Conservation (phyloP, 2,797 vertebrate species). For the Huso huso region DNA sequence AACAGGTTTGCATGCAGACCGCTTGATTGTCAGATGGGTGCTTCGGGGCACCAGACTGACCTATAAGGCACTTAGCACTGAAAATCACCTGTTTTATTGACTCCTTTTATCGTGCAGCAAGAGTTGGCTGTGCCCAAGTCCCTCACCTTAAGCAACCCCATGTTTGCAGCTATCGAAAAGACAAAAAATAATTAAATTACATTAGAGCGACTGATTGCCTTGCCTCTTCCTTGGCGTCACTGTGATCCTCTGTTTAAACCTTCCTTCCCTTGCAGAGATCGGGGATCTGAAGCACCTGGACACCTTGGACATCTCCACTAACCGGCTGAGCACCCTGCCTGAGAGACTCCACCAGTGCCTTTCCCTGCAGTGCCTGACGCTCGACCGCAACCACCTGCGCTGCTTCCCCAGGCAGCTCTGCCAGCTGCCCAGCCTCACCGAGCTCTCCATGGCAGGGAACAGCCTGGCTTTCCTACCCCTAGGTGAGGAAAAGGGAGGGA, state of each 20-base stretch:
- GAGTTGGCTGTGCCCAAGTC: too few relatives aligned
- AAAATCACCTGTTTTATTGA: too few relatives aligned
- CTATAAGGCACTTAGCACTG: too few relatives aligned
- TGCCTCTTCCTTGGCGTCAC: background rate
- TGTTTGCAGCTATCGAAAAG: too few relatives aligned
- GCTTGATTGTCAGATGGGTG: too few relatives aligned
- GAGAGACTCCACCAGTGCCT: constrained; percentile 81
- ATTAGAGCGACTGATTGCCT: background rate
- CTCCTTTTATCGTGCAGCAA: too few relatives aligned
- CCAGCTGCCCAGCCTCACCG: constrained; percentile 85
- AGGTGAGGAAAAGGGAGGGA: constrained; percentile 59
- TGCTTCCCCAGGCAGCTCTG: constrained; percentile 85
- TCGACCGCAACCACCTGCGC: constrained; percentile 80
- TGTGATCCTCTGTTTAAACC: background rate
- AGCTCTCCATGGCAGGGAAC: constrained; percentile 94
- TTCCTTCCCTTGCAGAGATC: constrained; percentile 64
- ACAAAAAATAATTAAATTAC: too few relatives aligned
- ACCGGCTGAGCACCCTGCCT: constrained; percentile 75
- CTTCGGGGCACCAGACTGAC: too few relatives aligned
- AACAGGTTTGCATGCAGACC: too few relatives aligned
- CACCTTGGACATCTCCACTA: constrained; percentile 87
- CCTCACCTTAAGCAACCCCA: too few relatives aligned
- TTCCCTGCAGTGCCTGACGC: constrained; percentile 86
- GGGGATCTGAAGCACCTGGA: constrained; percentile 87
- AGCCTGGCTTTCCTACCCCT: constrained; percentile 79